Conservation (phyloP, 2,797 vertebrate genomes). For the Myripristis murdjan region DNA sequence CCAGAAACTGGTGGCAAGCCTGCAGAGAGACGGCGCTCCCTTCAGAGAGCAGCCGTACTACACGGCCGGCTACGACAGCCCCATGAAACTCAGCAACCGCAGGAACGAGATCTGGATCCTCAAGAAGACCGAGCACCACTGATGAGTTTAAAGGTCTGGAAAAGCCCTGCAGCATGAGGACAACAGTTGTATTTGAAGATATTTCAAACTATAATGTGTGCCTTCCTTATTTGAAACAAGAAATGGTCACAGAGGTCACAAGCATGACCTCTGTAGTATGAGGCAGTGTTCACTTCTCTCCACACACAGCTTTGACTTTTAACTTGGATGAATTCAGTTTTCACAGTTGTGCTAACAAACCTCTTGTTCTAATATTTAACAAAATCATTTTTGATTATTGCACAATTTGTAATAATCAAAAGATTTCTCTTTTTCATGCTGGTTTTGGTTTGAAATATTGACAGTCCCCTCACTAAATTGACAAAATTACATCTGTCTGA, state of each 20-base stretch:
- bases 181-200: background rate
- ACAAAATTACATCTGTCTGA: background rate
- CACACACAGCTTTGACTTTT: background rate
- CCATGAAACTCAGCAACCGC: constrained; percentile 88
- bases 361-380: background rate
- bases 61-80: constrained; percentile 86
- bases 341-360: background rate
- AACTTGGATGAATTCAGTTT: constrained; percentile 1
- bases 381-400: too few relatives aligned
- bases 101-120: constrained; percentile 89
- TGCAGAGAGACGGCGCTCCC: constrained; percentile 84
- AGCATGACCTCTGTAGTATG: background rate
- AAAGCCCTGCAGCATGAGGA: background rate
- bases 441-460: background rate
- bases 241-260: background rate
- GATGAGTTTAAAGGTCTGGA: background rate
- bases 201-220: background rate
- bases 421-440: too few relatives aligned
- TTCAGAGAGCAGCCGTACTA: constrained; percentile 87
- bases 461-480: background rate
- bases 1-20: constrained; percentile 83
- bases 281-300: constrained; percentile 9
- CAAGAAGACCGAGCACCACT: constrained; percentile 70
- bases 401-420: too few relatives aligned
- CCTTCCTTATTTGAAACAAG: background rate